Evolutionary conservation across 2,888 invertebrate species (phyloP).

Genomic region (Diarsia dahlii): DNA sequence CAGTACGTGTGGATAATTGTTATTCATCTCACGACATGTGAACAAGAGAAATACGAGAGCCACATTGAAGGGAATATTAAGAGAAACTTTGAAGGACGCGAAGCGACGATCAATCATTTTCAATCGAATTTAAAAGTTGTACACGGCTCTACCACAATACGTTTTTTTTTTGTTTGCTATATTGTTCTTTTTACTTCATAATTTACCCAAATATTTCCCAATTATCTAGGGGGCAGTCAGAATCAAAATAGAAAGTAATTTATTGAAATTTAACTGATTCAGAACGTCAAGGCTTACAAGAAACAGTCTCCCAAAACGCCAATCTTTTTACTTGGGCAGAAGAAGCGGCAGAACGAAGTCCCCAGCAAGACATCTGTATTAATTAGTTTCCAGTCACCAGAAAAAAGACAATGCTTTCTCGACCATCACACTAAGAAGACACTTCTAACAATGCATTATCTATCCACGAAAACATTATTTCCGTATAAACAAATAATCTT

Average conservation of each 20-base stretch:
- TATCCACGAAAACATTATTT: not conserved
- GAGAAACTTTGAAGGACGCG: not conserved
- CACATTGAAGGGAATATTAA: constrained; percentile 9
- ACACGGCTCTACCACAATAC: not conserved
- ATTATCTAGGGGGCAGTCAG: too few species aligned
- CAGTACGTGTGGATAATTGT: not conserved
- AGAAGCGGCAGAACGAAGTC: too few species aligned
- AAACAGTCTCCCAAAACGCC: too few species aligned
- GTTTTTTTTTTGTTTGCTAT: not conserved
- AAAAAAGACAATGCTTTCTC: not conserved
- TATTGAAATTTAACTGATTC: too few species aligned
- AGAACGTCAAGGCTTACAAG: too few species aligned
- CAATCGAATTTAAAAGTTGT: not conserved
- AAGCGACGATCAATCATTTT: not conserved
- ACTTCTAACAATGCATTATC: too few species aligned
- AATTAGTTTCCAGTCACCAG: too few species aligned
- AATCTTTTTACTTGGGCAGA: too few species aligned
- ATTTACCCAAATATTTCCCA: not conserved
- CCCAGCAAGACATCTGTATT: too few species aligned
- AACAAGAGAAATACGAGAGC: not conserved
- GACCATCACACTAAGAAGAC: not conserved
- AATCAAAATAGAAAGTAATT: too few species aligned
- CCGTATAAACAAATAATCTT: not conserved
- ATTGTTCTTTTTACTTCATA: not conserved
- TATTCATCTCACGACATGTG: not conserved